Evolutionary conservation across 2,113 vertebrate species (phyloP), one percentile per base, ranked within the genome.

Genomic region (Alligator sinensis): DNA sequence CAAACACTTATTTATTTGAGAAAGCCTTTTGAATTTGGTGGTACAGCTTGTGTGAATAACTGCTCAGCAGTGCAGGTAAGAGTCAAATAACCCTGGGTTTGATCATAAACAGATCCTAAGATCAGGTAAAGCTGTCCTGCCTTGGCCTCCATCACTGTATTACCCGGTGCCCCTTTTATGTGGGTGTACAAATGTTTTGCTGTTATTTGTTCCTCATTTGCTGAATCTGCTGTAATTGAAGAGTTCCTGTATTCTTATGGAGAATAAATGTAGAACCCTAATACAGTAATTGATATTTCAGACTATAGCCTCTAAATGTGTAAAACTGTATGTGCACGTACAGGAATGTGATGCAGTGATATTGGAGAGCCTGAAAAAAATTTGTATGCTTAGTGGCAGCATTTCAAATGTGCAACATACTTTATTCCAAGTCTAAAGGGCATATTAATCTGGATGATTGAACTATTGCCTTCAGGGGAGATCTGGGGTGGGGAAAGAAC

Each of bases 1-100:
- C 8, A 80, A 80, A 12, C 0, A 0, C 25, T 87, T 75, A 68
- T 2, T 1, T 62, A 16, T 18, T 38, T 62, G 54, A 5, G 11
- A 2, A 7, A 87, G 5, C 77, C 1, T 28, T 58, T 85, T 21
- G 38, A 82, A 86, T 22, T 21, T 34, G 28, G 38, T 55, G 14
- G 9, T 28, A 61, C 75, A 82, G 68, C 28, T 60, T 55, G 5
- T 2, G 3, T 83, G 47, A 59, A 6, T 70, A 70, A 70, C 17
- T 34, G 9, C 66, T 70, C 66, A 70, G 3, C 66, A 34, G 66
- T 34, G 30, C 30, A 34, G 34, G 30, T 70, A 34, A 70, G 30
- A 21, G 30, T 38, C 38, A 12, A 17, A 72, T 12, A 38, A 10
- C 58, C 47, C 72, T 21, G 5, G 28, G 28, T 87, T 90, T 84